Evolutionary conservation across 1,140 invertebrate genomes (phyloP), one percentile per base, ranked within the genome.

Genomic region (Caenorhabditis brenneri): DNA sequence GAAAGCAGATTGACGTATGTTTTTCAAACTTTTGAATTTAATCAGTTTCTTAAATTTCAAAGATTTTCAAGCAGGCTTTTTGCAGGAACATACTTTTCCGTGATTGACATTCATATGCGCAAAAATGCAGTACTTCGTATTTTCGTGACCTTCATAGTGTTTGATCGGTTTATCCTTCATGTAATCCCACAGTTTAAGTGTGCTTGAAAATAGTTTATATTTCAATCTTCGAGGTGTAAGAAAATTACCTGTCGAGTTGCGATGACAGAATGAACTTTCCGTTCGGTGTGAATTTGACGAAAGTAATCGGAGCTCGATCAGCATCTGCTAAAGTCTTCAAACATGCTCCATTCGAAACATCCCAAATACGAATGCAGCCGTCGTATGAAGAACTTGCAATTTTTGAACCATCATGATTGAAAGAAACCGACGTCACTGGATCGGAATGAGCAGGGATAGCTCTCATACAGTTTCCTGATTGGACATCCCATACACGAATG

Each of bases 21-120:
- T n/a, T n/a, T n/a, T n/a, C n/a, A n/a, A n/a, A n/a, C n/a, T n/a
- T n/a, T n/a, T n/a, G n/a, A n/a, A n/a, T n/a, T n/a, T n/a, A n/a
- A n/a, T n/a, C n/a, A n/a, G n/a, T n/a, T n/a, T n/a, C n/a, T n/a
- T n/a, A n/a, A n/a, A n/a, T n/a, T n/a, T n/a, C n/a, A n/a, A n/a
- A n/a, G n/a, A n/a, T n/a, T n/a, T n/a, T n/a, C n/a, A n/a, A n/a
- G n/a, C n/a, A n/a, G n/a, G n/a, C n/a, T n/a, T n/a, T n/a, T n/a
- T n/a, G n/a, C n/a, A n/a, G n/a, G 97, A 97, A 99, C 95, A n/a
- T n/a, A n/a, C n/a, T n/a, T 99, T 99, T 91, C 97, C 97, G 84
- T 97, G 97, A 58, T 97, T 99, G 4, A 99, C 97, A 80, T 97
- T 99, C 91, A 99, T 99, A 92, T 99, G 99, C 31, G 98, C 97